Evolutionary conservation across 2,113 vertebrate species (phyloP), one percentile per base, ranked within the genome.

Genomic region (Bos indicus): DNA sequence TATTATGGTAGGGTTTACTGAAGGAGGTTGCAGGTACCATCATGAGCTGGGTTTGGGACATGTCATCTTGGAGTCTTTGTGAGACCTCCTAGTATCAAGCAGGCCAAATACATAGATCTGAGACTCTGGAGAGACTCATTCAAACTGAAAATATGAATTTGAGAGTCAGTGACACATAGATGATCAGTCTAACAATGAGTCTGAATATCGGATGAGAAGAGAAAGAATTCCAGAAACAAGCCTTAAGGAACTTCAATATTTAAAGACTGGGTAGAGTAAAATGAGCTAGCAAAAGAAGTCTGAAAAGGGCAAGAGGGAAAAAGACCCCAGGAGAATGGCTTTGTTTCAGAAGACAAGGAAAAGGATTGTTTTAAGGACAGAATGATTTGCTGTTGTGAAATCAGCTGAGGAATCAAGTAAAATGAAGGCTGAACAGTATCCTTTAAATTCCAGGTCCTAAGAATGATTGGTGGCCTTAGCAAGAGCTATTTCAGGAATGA

Each of bases 271-370:
- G 14, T 43, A n/a, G 11, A 80, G 2, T 67, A 46, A 93, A 94
- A 81, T 21, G 46, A 96, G 64, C 52, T 57, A 64, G 12, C 19
- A 82, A 74, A 78, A 56, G 43, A 40, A 30, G 4, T 43, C 78
- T 57, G 57, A 56, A 82, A 78, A 60, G 15, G 16, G 60, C n/a
- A 85, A 86, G 51, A 21, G 8, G n/a, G 21, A 19, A 87, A 84
- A 90, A 97, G 64, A 43, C 78, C 19, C 14, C 43, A 77, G 8
- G 17, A 93, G 48, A 91, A 36, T 0, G 2, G 15, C 59, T 67
- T 78, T 74, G 80, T 95, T 81, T 48, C 54, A 89, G 87, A 96
- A 85, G 15, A 96, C 92, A 97, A 96, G 28, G 74, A n/a, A n/a
- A n/a, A 95, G 86, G 36, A 92, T 48, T 93, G 91, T 95, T 85